Evolutionary conservation across 1,140 invertebrate species (phyloP), one percentile per base, ranked within the genome.

Genomic region (Camponotus pennsylvanicus): DNA sequence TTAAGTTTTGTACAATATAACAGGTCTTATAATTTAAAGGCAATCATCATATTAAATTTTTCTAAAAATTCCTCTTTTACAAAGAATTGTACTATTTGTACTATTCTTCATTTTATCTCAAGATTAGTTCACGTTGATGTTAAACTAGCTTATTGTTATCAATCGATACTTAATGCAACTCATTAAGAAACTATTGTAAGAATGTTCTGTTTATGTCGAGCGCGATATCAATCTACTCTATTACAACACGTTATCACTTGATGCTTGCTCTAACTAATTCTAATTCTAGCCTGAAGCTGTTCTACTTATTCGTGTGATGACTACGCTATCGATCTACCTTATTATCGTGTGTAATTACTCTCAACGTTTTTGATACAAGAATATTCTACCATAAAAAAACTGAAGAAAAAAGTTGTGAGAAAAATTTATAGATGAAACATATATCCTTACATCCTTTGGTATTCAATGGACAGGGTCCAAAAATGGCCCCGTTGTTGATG

Each of bases 391-490:
- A 32, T 70, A 40, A 79, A 49, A 15, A 11, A 70, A 1, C 32
- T 15, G 27, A 11, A 34, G 37, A 34, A 42, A 75, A 37, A 61
- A 61, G 15, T 57, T 57, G 27, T 13, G 21, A 70, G 13, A 59
- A 7, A n/a, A 80, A 42, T 52, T 52, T 52, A 52, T 52, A 52
- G 45, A 49, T 15, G 0, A 37, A 21, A 57, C 40, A 27, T 52
- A 15, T 7, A 55, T 83, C n/a, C 96, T 97, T 95, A 97, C 98
- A 98, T 91, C 96, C 96, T 91, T 96, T 96, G 4, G 95, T 96
- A 13, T 96, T 96, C 61, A 97, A 95, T 0, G 97, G 97, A 93
- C 98, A 98, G 11, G 95, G 92, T 11, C 97, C 97, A 93, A 98
- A 98, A 8, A 96, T 92, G 4, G 97, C 97, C 91, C 97, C 97